These are phyloP conservation scores for Blastobasis adustella DNA, from an alignment of 2,888 invertebrate genomes.

Conservation along the genomic window DNA sequence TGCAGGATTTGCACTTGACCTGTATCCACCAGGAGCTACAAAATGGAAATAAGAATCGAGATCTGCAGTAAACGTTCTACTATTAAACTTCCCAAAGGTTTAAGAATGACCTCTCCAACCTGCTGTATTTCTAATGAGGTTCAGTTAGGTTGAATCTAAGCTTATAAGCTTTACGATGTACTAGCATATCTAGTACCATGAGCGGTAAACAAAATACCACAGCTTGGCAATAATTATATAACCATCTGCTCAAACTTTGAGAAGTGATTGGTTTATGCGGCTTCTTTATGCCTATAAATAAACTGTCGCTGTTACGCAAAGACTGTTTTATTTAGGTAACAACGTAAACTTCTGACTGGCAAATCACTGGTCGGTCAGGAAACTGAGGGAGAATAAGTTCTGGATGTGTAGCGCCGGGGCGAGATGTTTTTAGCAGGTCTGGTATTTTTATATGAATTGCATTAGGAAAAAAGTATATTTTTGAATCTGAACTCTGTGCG, in stretches of 20 bases:
- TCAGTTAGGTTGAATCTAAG: conserved; percentile 2
- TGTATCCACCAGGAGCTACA: too few species aligned
- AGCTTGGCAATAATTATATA: conserved; percentile 8
- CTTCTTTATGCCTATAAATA: background rate
- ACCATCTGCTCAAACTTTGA: background rate
- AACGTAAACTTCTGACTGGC: background rate
- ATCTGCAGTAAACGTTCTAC: too few species aligned
- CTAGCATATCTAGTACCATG: conserved; percentile 15
- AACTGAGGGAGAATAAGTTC: background rate
- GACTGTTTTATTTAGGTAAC: background rate
- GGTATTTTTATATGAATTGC: background rate
- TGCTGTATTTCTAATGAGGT: background rate
- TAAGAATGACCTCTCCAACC: background rate
- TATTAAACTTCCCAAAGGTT: background rate
- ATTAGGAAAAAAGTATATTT: background rate
- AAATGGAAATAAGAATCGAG: too few species aligned
- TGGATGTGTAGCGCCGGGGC: background rate
- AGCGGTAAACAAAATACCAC: conserved; percentile 11
- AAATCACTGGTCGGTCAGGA: background rate
- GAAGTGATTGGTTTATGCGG: background rate
- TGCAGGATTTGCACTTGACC: too few species aligned
- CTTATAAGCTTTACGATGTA: conserved; percentile 9
- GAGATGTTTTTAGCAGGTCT: background rate
- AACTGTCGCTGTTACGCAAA: background rate
- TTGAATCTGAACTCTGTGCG: background rate